A percentile compares a stretch with the other conserved stretches of the same genome.
phyloP scores from a whole-genome alignment of 2,888 invertebrate species.

The Formica aserva region DNA sequence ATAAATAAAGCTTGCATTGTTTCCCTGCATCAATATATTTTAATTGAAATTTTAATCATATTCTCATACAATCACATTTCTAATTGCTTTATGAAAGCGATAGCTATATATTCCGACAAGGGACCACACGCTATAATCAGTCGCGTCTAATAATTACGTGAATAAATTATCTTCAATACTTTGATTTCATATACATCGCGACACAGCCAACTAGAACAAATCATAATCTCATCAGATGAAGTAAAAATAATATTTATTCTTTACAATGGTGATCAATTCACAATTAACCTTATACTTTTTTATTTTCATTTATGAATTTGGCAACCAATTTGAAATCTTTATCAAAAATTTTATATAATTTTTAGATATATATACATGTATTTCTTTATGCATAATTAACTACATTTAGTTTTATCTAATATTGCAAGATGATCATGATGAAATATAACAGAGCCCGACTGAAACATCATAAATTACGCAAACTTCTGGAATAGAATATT shows the following conservation, averaged over 20 bases:
- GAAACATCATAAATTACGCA: constrained; percentile 19
- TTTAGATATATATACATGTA: background rate
- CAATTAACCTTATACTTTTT: background rate
- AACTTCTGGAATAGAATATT: background rate
- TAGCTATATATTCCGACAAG: background rate
- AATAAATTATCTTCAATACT: background rate
- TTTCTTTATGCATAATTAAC: background rate
- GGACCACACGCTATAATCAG: background rate
- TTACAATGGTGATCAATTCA: background rate
- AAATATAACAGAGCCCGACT: background rate
- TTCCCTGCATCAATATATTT: background rate
- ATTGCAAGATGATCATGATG: background rate
- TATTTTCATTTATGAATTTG: background rate
- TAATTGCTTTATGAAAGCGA: constrained; percentile 27
- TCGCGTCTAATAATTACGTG: background rate
- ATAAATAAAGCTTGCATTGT: constrained; percentile 12
- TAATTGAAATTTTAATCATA: constrained; percentile 3
- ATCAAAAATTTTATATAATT: background rate
- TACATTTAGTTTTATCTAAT: background rate
- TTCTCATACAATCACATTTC: constrained; percentile 4
- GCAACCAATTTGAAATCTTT: background rate
- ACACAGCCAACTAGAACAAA: background rate
- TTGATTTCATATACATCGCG: background rate
- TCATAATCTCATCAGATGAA: background rate
- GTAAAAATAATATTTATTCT: background rate